A percentile compares a stretch with the other conserved stretches of the same genome.
phyloP scores from a whole-genome alignment of 2,888 invertebrate genomes.

The Eupithecia tripunctaria region DNA sequence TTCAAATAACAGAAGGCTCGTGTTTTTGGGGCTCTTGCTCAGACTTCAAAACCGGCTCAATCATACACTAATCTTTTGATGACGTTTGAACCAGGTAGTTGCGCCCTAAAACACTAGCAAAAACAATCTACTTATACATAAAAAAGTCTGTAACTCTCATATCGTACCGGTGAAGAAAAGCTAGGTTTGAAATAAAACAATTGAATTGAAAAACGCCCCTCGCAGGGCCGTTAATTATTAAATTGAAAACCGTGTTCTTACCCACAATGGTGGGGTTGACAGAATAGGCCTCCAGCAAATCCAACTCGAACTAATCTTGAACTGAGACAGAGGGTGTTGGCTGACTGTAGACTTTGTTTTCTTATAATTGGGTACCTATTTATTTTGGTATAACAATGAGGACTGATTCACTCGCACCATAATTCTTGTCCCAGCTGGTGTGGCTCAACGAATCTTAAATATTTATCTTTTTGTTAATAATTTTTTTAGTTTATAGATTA shows the following conservation, averaged over 20 bases:
- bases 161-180: slow-evolving; percentile 55
- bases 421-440: no score
- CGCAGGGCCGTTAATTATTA: slow-evolving; percentile 73
- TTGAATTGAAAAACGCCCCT: slow-evolving; percentile 76
- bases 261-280: slow-evolving; percentile 59
- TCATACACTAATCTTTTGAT: neutral
- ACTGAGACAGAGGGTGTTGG: slow-evolving; percentile 15
- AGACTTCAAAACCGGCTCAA: neutral
- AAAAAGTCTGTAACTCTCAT: slow-evolving; percentile 28
- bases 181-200: slow-evolving; percentile 76
- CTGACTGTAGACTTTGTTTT: slow-evolving; percentile 5
- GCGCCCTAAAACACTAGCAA: no score
- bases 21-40: neutral
- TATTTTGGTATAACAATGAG: neutral
- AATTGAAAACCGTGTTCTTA: slow-evolving; percentile 78
- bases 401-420: no score
- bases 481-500: neutral
- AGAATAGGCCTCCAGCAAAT: slow-evolving; percentile 47
- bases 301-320: slow-evolving; percentile 47
- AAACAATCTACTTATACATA: no score
- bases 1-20: neutral
- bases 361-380: slow-evolving; percentile 7
- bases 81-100: neutral
- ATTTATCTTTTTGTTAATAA: no score
- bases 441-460: no score